phyloP scores from a whole-genome alignment of 2,797 vertebrate species.

The Rhyacichthys aspro region DNA sequence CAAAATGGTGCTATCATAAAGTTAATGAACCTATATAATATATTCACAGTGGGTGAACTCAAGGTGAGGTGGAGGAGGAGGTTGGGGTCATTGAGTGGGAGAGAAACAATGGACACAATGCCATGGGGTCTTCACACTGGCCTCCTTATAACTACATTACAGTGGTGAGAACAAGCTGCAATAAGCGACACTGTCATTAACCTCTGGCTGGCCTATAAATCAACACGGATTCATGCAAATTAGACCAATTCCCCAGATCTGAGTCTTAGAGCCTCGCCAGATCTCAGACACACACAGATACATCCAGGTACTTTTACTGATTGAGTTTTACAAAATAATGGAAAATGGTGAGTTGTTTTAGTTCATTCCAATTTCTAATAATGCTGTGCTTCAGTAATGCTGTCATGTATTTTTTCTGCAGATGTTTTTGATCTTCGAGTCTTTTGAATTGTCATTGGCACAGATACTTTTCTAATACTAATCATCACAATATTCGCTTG shows the following conservation, averaged over 20 bases:
- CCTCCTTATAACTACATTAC: conserved; percentile 83
- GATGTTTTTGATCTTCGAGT: too few species aligned
- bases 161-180: conserved; percentile 85
- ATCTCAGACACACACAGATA: conserved; percentile 44
- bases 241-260: conserved; percentile 78
- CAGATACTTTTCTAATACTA: too few species aligned
- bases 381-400: too few species aligned
- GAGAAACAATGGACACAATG: conserved; percentile 47
- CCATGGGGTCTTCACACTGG: conserved; percentile 62
- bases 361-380: too few species aligned
- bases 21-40: conserved; percentile 29
- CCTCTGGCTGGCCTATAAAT: conserved; percentile 88
- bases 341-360: too few species aligned
- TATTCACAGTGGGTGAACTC: conserved; percentile 31
- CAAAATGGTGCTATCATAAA: conserved; percentile 25
- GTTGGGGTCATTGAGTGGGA: conserved; percentile 30
- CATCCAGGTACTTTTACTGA: conserved; percentile 50
- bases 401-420: too few species aligned
- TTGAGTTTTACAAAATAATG: too few species aligned
- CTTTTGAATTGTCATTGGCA: too few species aligned
- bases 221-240: conserved; percentile 84
- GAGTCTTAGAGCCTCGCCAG: conserved; percentile 66
- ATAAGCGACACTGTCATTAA: conserved; percentile 87
- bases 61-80: conserved; percentile 42
- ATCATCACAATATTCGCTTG: too few species aligned